Evolutionary conservation across 2,113 vertebrate genomes (phyloP).

Genomic region (Cyrtonyx montezumae): DNA sequence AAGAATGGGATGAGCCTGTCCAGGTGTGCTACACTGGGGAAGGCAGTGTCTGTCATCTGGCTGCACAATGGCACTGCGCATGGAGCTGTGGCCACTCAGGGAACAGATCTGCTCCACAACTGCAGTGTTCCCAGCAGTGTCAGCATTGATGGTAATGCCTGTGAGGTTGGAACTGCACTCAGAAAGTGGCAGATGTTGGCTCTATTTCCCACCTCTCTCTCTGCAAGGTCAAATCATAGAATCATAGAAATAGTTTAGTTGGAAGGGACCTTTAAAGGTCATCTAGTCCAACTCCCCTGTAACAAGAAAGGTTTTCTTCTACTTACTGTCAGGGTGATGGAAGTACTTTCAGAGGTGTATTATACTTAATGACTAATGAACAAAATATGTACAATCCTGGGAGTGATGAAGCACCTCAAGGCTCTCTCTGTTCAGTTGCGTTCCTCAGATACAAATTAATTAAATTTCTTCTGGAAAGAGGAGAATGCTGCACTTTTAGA

Average conservation of each 20-base stretch:
- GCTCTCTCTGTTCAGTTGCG: not conserved
- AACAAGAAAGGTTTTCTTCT: not conserved
- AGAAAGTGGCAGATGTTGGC: not conserved
- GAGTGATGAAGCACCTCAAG: not conserved
- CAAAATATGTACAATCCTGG: not conserved
- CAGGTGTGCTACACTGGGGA: not conserved
- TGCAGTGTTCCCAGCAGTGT: not conserved
- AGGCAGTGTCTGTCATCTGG: not conserved
- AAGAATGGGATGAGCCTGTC: not conserved
- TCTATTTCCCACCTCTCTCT: not conserved
- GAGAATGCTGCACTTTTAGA: not conserved
- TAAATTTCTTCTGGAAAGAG: not conserved
- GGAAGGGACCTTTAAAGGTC: too few relatives aligned
- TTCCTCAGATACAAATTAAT: not conserved
- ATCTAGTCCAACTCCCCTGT: too few relatives aligned
- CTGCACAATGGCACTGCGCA: not conserved
- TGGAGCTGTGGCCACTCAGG: not conserved
- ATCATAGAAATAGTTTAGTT: too few relatives aligned
- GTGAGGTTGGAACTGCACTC: not conserved
- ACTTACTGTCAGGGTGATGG: not conserved
- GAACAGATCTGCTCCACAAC: not conserved
- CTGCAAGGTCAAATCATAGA: not conserved
- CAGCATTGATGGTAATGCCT: not conserved
- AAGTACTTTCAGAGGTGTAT: not conserved
- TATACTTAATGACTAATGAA: not conserved